A percentile compares a stretch with the other conserved stretches of the same genome.
phyloP scores from a whole-genome alignment of 2,797 vertebrate genomes.

The Chloroceryle amazona region DNA sequence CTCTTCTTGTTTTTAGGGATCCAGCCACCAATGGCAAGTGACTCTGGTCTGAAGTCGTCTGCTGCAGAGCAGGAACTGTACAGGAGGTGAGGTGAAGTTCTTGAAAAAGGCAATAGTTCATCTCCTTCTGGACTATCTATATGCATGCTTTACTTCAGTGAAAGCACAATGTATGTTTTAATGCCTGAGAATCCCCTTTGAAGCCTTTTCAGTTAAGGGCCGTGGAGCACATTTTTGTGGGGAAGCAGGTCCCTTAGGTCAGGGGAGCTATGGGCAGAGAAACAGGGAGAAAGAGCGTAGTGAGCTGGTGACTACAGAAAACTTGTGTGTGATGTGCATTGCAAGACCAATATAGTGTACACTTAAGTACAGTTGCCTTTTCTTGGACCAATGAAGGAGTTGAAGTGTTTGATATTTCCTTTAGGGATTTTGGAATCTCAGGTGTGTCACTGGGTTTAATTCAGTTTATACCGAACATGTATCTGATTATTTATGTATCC shows the following conservation, averaged over 20 bases:
- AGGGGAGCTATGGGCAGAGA: not conserved
- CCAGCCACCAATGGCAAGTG: constrained; percentile 3
- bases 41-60: constrained; percentile 6
- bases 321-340: not conserved
- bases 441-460: not conserved
- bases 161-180: not conserved
- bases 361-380: not conserved
- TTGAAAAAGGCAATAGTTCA: not conserved
- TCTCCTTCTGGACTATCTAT: not conserved
- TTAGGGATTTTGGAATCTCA: not conserved
- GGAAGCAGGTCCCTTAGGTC: not conserved
- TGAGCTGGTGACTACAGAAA: not conserved
- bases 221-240: not conserved
- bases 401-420: not conserved
- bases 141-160: not conserved
- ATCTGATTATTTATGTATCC: not conserved
- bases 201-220: not conserved
- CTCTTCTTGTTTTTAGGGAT: constrained; percentile 51
- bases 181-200: not conserved
- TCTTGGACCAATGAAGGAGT: not conserved
- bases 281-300: not conserved
- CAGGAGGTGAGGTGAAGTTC: constrained; percentile 71
- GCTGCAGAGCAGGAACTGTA: constrained; percentile 75
- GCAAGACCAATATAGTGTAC: not conserved
- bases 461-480: not conserved